phyloP scores from a whole-genome alignment of 1,140 invertebrate species.

The Camponotus floridanus region DNA sequence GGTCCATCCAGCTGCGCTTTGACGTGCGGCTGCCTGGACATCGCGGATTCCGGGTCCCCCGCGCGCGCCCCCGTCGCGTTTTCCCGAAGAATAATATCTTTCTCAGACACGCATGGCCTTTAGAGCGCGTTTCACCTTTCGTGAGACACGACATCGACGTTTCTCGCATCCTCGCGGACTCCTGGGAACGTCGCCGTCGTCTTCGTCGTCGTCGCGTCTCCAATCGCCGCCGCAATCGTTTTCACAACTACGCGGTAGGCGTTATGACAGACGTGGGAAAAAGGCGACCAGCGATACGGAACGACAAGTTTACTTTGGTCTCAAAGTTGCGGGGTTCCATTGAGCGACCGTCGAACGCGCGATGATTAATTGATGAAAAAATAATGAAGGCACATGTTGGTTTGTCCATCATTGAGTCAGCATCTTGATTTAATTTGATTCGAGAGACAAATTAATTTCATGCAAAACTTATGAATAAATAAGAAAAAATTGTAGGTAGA shows the following conservation, averaged over 20 bases:
- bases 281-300: conserved; percentile 36
- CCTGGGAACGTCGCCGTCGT: conserved; percentile 60
- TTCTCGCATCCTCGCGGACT: conserved; percentile 35
- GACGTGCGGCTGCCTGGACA: conserved; percentile 32
- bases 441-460: not conserved
- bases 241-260: conserved; percentile 36
- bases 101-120: conserved; percentile 56
- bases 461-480: not conserved
- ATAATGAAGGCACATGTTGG: not conserved
- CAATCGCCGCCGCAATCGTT: conserved; percentile 57
- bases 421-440: not conserved
- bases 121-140: conserved; percentile 66
- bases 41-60: conserved; percentile 29
- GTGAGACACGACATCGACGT: conserved; percentile 59
- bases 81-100: conserved; percentile 8
- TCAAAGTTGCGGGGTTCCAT: not conserved
- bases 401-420: not conserved
- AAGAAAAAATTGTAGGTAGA: not conserved
- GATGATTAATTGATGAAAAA: not conserved
- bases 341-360: not conserved
- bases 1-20: conserved; percentile 50
- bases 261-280: conserved; percentile 46
- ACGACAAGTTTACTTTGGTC: conserved; percentile 18
- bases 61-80: conserved; percentile 35
- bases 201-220: conserved; percentile 42